Base-by-base conservation (phyloP, 2,888 invertebrate species). In the Tridacna gigas region DNA sequence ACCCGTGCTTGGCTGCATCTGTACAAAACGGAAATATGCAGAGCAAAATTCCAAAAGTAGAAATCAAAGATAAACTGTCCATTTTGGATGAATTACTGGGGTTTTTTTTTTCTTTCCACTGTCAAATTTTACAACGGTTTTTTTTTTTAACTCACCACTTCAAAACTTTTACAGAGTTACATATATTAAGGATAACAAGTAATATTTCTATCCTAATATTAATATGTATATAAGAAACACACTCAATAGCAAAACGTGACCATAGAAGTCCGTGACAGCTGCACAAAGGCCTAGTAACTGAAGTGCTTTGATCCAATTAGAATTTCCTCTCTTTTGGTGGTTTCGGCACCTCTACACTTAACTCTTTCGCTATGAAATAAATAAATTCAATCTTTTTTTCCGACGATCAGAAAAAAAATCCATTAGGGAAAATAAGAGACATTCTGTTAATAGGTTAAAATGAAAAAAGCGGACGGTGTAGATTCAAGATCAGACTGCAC, bases 231-330 rank as follows among this genome's bases (percentile, higher is more conserved):
- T 37, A 37, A 5, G 2, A 56, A 56, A 56, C 20, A 56, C 15
- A 56, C 15, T 56, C 11, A 5, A 15, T 56, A 15, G 2, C 20
- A 56, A 9, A 56, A 56, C 56, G 56, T 56, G 56, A 20, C 20
- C 56, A 56, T 56, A 20, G 56, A 56, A 56, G 22, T 18, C 51
- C 22, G 26, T 77, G 81, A 71, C 81, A 81, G 77, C 81, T 81
- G 81, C 77, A 45, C 45, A 56, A 37, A 73, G 11, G 26, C 25
- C 25, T 73, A 45, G 63, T 65, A 60, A 13, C 28, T 81, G 51
- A 76, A 81, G 81, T 81, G 66, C 66, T 73, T 65, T 77, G 60
- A 45, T 51, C 81, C 81, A 81, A 81, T 81, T 81, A 81, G 77
- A 73, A 66, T 74, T 77, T 81, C 76, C 81, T 76, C 26, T 47